Conservation (phyloP, 2,113 vertebrate species). For the Entelurus aequoreus region DNA sequence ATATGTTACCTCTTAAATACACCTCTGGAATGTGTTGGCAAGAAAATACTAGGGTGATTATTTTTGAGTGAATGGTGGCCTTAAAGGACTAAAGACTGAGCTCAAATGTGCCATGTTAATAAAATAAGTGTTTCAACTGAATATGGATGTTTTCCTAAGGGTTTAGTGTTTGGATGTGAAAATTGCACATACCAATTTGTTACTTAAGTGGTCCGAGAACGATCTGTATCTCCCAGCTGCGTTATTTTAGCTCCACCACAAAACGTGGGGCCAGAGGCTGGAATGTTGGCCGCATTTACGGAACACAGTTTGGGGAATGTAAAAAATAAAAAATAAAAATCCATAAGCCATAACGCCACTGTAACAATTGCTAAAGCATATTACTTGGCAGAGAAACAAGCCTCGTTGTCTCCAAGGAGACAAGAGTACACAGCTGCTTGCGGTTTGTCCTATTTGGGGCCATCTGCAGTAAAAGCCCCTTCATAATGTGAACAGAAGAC, state of each 20-base stretch:
- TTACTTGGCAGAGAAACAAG: conserved; percentile 49
- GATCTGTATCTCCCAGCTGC: conserved; percentile 39
- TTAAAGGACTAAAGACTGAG: no score
- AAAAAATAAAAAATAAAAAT: conserved; percentile 25
- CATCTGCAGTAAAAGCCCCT: conserved; percentile 55
- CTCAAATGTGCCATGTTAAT: no score
- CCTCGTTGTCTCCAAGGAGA: conserved; percentile 33
- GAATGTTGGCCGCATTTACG: conserved; percentile 31
- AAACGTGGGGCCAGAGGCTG: conserved; percentile 27
- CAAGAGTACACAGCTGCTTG: conserved; percentile 52
- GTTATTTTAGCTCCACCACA: conserved; percentile 21
- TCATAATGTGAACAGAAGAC: conserved; percentile 60
- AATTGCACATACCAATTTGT: no score
- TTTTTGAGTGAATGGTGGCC: no score
- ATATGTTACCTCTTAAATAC: no score
- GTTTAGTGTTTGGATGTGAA: no score
- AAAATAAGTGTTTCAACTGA: no score
- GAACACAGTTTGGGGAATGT: conserved; percentile 36
- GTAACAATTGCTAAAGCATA: conserved; percentile 57
- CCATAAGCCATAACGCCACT: conserved; percentile 38
- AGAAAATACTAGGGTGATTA: no score
- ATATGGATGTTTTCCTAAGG: no score
- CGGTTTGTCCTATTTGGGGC: conserved; percentile 45
- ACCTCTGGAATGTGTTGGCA: no score
- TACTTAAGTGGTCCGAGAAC: conserved; percentile 29